Percentiles rank a stretch among this genome's conserved stretches.
These are phyloP conservation scores for Aspidoscelis tigris DNA, from an alignment of 2,113 vertebrate genomes.

Conservation along the genomic window DNA sequence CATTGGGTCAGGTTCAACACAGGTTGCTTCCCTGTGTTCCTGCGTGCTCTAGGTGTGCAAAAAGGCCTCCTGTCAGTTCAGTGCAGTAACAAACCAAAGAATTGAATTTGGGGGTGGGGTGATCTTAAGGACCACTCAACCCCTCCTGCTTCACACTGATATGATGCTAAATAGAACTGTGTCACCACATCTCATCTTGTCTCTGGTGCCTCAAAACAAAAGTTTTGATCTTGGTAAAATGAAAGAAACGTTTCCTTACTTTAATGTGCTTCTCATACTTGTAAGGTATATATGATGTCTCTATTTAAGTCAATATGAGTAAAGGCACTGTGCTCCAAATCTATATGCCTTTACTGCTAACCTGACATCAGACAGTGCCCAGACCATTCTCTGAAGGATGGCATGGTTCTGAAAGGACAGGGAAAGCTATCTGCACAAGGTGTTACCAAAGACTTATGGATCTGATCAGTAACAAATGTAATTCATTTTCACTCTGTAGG, in stretches of 20 bases:
- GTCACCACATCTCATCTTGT: fast-evolving
- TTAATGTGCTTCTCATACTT: not conserved
- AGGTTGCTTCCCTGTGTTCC: too few relatives aligned
- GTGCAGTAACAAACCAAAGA: too few relatives aligned
- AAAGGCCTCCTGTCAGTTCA: too few relatives aligned
- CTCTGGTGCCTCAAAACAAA: not conserved
- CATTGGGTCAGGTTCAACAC: too few relatives aligned
- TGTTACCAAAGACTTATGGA: not conserved
- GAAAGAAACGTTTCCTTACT: not conserved
- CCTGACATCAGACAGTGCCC: not conserved
- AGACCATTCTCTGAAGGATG: not conserved
- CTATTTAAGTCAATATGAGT: not conserved
- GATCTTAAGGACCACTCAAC: too few relatives aligned
- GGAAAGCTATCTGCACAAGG: not conserved
- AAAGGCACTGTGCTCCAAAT: not conserved
- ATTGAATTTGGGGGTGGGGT: too few relatives aligned
- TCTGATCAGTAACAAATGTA: not conserved
- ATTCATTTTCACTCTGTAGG: not conserved
- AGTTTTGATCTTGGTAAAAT: not conserved
- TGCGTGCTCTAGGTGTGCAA: too few relatives aligned
- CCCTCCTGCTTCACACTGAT: too few relatives aligned
- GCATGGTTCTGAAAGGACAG: not conserved
- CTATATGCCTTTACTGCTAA: not conserved
- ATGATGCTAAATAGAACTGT: too few relatives aligned
- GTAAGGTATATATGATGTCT: not conserved